phyloP scores from a whole-genome alignment of 2,113 vertebrate species.

The Phasianus colchicus region DNA sequence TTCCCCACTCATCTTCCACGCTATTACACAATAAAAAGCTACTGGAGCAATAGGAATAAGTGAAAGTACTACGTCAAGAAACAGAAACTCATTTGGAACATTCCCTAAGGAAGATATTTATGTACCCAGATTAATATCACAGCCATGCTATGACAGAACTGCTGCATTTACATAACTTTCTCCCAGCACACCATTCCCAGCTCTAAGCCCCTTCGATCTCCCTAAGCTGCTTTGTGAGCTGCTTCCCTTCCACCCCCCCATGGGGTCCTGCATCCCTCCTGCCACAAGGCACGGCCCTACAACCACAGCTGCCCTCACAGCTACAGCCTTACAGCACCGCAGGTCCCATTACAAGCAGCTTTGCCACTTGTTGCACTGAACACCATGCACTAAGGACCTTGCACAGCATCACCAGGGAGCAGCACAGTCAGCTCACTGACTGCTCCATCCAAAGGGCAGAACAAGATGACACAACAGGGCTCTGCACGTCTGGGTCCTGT shows the following conservation, averaged over 20 bases:
- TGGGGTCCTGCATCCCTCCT: neutral
- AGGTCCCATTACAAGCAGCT: neutral
- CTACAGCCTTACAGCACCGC: neutral
- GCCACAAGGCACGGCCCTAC: neutral
- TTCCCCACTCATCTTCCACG: neutral
- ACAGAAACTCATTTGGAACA: accelerated
- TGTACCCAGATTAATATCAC: neutral
- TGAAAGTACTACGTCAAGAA: neutral
- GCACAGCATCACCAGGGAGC: neutral
- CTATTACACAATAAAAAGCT: neutral
- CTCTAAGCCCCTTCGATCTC: neutral
- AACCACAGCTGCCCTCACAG: neutral
- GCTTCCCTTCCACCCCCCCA: constrained; percentile 29
- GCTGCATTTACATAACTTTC: neutral
- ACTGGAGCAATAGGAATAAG: neutral
- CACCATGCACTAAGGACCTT: neutral
- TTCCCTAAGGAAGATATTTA: neutral
- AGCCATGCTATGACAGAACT: neutral
- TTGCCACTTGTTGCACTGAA: neutral
- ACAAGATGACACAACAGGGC: neutral
- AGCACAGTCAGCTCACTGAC: neutral
- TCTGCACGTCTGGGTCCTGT: neutral
- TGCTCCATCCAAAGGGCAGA: neutral
- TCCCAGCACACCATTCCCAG: neutral
- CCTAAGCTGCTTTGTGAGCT: constrained; percentile 18